Evolutionary conservation across 2,797 vertebrate species (phyloP), one percentile per base, ranked within the genome.

Genomic region (Stomatorhinus walkeri): DNA sequence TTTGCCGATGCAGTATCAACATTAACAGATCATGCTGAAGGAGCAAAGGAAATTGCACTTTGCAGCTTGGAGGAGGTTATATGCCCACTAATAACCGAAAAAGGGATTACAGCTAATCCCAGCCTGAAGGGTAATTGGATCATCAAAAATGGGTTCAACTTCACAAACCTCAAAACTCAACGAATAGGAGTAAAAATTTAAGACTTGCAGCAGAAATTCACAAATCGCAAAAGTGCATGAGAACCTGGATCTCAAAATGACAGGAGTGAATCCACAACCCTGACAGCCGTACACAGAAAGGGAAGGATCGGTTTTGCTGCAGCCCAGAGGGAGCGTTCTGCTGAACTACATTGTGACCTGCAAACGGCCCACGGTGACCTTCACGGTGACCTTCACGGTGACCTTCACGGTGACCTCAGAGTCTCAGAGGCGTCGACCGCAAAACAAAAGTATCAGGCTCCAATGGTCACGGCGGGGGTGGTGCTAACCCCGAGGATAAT

Each of bases 361-460:
- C 46, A 49, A 84, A 3, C 9, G 46, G 46, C 81, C 81, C 46
- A 49, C 40, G 43, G 46, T 22, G 81, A 46, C 40, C 49, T 52
- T 51, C 49, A 14, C 10, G 12, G 2, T 49, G 48, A 49, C 48
- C 48, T 49, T 40, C 43, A 48, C 36, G 19, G 81, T 22, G 81
- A 46, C 40, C 49, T 51, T 52, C 49, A 14, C 49, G 2, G 12
- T 52, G 51, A 52, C 51, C 51, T 52, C 52, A 56, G 52, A 56
- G 91, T 88, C 92, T 92, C 88, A 88, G 91, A 94, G 92, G 92
- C 93, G 91, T 90, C 89, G 92, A 94, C 93, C 93, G 92, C 72
- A 87, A 94, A 93, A 95, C 94, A 95, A 96, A 94, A 93, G 91
- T 91, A 91, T 94, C 94, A 91, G 92, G 93, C 93, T 91, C 93